Base-by-base conservation (phyloP, 2,113 vertebrate genomes). In the Cebidichthys violaceus region DNA sequence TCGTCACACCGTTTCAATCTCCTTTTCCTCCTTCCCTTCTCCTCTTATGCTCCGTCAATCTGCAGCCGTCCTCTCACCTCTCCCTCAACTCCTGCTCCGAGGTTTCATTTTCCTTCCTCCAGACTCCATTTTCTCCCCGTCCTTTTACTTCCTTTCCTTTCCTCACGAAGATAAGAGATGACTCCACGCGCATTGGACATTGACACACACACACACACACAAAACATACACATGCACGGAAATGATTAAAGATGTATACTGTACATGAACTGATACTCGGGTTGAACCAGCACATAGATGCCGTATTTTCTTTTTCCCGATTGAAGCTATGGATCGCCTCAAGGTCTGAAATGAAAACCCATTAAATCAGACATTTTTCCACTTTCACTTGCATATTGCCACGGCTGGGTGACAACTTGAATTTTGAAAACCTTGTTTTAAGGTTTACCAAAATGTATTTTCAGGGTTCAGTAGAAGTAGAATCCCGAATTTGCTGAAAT, bases 291-390 rank as follows among this genome's bases (percentile, higher is more conserved):
- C 47, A 62, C 79, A 72, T 60, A 39, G 43, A 68, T 29, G 33
- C n/a, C 39, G 54, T 18, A 55, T 76, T 72, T 82, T 62, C 70
- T 68, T 24, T 24, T n/a, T 24, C 3, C 35, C 54, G 6, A 66
- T 41, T 43, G 66, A 85, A 86, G 86, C 81, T 79, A 61, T 66
- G 59, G 81, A 90, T 83, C 11, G 54, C 82, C 85, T 70, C 22
- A 0, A 69, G 84, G 82, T 60, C 86, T 62, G 24, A 70, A 66
- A 50, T 65, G 71, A 89, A 89, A 86, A 86, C 52, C 85, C 81
- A 87, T 90, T 87, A 80, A 87, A 87, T 89, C 11, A 0, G 35
- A 82, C 83, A 79, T 90, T 86, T 85, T 69, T 78, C 83, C 83
- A 54, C 72, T 76, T 70, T 47, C 55, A 39, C 60, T 69, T 67